These are phyloP conservation scores for Chelon auratus DNA, from an alignment of 2,797 vertebrate species.

Conservation along the genomic window DNA sequence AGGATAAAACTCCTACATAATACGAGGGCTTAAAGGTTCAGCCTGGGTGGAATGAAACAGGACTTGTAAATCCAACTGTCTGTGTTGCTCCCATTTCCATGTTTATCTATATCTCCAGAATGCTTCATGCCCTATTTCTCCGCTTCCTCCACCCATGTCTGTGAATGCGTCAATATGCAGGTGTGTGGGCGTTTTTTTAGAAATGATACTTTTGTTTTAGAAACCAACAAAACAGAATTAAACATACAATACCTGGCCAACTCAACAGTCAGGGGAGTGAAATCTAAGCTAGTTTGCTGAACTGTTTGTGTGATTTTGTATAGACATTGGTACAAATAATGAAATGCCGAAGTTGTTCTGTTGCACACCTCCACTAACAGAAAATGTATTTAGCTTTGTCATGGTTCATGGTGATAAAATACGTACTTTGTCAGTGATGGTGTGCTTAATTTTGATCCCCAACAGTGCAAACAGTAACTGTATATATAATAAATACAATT, in stretches of 20 bases:
- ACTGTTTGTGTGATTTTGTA: background rate
- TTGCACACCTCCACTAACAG: too few species aligned
- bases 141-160: constrained; percentile 9
- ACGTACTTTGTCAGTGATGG: too few species aligned
- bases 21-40: constrained; percentile 15
- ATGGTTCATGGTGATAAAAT: too few species aligned
- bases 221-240: constrained; percentile 1
- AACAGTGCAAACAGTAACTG: background rate
- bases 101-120: constrained; percentile 22
- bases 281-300: background rate
- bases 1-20: constrained; percentile 35
- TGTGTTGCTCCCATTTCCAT: background rate
- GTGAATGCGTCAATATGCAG: background rate
- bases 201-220: constrained; percentile 2
- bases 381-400: too few species aligned
- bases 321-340: background rate
- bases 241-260: background rate
- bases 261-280: background rate
- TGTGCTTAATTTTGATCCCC: background rate
- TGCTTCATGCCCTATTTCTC: background rate
- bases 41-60: constrained; percentile 14
- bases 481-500: background rate
- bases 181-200: background rate
- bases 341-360: too few species aligned
- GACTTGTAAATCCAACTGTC: background rate